These are phyloP conservation scores for Leucopsar rothschildi DNA, from an alignment of 2,113 vertebrate genomes.

Conservation along the genomic window DNA sequence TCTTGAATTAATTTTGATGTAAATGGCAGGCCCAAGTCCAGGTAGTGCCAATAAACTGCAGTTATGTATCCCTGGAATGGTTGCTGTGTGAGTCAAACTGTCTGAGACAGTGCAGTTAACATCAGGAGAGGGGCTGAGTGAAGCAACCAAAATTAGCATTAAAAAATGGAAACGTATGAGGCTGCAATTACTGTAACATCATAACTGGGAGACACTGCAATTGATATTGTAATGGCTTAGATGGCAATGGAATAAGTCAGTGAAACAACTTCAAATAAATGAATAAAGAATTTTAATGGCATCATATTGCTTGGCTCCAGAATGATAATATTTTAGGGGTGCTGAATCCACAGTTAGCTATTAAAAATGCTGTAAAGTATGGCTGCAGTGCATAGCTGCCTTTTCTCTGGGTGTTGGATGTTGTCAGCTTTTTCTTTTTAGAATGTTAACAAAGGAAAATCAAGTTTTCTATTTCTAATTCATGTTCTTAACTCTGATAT, in stretches of 20 bases:
- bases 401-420: not conserved
- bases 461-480: not conserved
- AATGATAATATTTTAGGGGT: not conserved
- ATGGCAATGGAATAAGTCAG: slow-evolving; percentile 18
- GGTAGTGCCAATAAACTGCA: not conserved
- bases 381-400: not conserved
- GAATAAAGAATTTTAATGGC: not conserved
- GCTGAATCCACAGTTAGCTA: not conserved
- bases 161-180: not conserved
- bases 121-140: not conserved
- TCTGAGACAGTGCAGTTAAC: not conserved
- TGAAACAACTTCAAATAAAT: slow-evolving; percentile 20
- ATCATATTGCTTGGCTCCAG: not conserved
- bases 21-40: not conserved
- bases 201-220: not conserved
- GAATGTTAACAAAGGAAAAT: not conserved
- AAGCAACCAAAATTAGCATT: slow-evolving; percentile 9
- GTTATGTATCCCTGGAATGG: not conserved
- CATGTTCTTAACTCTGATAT: not conserved
- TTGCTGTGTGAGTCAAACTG: not conserved
- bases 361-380: not conserved
- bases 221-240: slow-evolving; percentile 5
- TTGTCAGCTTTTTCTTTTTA: not conserved
- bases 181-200: not conserved
- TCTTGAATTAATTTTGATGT: not conserved